Base-by-base conservation (phyloP, 2,797 vertebrate species). In the Merluccius polli region DNA sequence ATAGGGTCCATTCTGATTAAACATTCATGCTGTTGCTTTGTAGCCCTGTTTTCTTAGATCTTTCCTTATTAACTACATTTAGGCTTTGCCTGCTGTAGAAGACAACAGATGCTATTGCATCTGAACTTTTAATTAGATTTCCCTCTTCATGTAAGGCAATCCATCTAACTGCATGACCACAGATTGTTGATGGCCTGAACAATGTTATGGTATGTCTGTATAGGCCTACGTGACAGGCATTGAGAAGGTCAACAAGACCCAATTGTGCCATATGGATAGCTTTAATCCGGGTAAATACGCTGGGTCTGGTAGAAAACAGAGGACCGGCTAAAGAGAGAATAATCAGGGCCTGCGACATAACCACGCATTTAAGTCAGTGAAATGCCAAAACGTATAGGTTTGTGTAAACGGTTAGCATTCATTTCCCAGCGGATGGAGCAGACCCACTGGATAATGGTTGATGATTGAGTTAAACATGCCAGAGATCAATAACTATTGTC, bases 341-440 rank as follows among this genome's bases (percentile, higher is more conserved):
- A 59, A 59, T n/a, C 52, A 24, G 3, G 6, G 52, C 21, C 52
- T 59, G 7, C 0, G 2, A 59, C 52, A 59, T 76, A 83, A 78
- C 75, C 76, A 70, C 24, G 76, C 32, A 31, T 74, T 29, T 78
- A n/a, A 59, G 27, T 48, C 44, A 21, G 18, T 38, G 48, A 69
- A 24, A 18, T 72, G 72, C 77, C 75, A 33, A 30, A 77, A 59
- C 70, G 3, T 11, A 41, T 11, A 30, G 68, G 63, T 69, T n/a
- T 41, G 52, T 79, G 32, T 44, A 78, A 77, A 52, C 75, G 73
- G 72, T 69, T n/a, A 79, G 70, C 67, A 70, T 78, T 83, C 81
- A 82, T 81, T 83, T 87, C 82, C 83, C 81, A 38, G 6, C 72
- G 21, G 84, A 41, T 7, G 35, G 68, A 76, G 79, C 81, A 1